Base-by-base conservation (phyloP, 2,113 vertebrate species). In the Pteruthius melanotis region DNA sequence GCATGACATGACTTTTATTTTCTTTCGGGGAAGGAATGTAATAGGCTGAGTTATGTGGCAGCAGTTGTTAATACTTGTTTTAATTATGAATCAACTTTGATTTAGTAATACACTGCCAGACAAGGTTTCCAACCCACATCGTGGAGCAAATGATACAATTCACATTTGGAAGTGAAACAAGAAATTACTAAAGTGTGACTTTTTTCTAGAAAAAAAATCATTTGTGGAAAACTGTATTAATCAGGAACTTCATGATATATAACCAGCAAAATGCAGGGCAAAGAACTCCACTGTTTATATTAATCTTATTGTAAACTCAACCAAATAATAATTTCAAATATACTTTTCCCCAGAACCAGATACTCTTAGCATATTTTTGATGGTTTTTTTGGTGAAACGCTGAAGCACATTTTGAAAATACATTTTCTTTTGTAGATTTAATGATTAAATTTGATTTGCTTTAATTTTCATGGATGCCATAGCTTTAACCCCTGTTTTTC, bases 61-160 rank as follows among this genome's bases (percentile, higher is more conserved):
- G 61, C 35, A 84, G 57, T 85, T 79, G 35, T 81, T 92, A 92
- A 94, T 89, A 59, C 26, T 80, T 44, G 52, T 44, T 95, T 95
- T 94, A 90, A 87, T 93, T 83, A 86, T 84, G 22, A 47, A 92
- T 91, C 85, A 88, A 7, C 65, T 90, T 87, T 74, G 72, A 87
- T 87, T 74, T 68, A 92, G 64, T 66, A 65, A 74, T 57, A 5
- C 11, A 33, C 19, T 74, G 78, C 54, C 59, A 90, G 57, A 49
- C 57, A 53, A 64, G 2, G 9, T 64, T 92, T 83, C 54, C 39
- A 83, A 42, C 61, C 37, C 11, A 39, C 37, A 11, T 5, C 28
- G 22, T 49, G n/a, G 19, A 72, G 59, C 26, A 82, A 93, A 66
- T 52, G 2, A 63, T 59, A 47, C 35, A 74, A 45, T 59, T 84